Percentiles rank a stretch among this genome's conserved stretches.
Conservation (phyloP, 2,888 invertebrate species). For the Agrenia bidenticulata region DNA sequence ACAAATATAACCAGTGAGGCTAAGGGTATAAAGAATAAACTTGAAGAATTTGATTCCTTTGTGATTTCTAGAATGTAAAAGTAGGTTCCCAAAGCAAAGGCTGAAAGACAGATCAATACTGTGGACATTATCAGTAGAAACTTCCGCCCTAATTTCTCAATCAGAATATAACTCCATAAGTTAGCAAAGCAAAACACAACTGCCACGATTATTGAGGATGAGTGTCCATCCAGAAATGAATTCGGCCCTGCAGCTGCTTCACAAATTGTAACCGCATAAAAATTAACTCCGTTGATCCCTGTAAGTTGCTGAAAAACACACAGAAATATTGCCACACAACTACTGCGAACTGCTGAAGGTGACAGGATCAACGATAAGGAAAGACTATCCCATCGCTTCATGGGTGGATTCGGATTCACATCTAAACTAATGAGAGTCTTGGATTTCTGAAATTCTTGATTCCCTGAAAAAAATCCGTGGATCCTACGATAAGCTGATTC, state of each 20-base stretch:
- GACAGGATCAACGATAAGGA: constrained; percentile 28
- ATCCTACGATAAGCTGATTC: constrained; percentile 38
- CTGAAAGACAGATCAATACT: constrained; percentile 32
- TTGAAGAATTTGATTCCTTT: constrained; percentile 18
- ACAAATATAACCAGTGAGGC: constrained; percentile 42
- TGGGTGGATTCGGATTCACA: constrained; percentile 34
- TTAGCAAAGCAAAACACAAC: constrained; percentile 42
- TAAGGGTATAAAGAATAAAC: constrained; percentile 40
- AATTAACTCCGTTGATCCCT: constrained; percentile 47
- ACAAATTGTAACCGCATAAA: constrained; percentile 48
- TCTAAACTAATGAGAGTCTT: constrained; percentile 26
- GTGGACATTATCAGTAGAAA: constrained; percentile 38
- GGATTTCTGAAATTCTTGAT: constrained; percentile 29
- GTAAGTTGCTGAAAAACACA: constrained; percentile 47
- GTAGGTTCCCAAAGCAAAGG: constrained; percentile 40
- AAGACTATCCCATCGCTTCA: constrained; percentile 20
- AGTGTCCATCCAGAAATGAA: constrained; percentile 37
- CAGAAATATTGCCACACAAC: constrained; percentile 40
- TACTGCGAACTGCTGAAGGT: constrained; percentile 34
- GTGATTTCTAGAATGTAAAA: constrained; percentile 36
- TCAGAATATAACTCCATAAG: constrained; percentile 42
- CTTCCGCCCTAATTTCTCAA: constrained; percentile 48
- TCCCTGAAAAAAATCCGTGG: constrained; percentile 29
- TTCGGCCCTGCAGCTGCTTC: constrained; percentile 33
- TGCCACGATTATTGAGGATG: constrained; percentile 45